Evolutionary conservation across 2,888 invertebrate species (phyloP).

Genomic region (Drosophila lutescens): DNA sequence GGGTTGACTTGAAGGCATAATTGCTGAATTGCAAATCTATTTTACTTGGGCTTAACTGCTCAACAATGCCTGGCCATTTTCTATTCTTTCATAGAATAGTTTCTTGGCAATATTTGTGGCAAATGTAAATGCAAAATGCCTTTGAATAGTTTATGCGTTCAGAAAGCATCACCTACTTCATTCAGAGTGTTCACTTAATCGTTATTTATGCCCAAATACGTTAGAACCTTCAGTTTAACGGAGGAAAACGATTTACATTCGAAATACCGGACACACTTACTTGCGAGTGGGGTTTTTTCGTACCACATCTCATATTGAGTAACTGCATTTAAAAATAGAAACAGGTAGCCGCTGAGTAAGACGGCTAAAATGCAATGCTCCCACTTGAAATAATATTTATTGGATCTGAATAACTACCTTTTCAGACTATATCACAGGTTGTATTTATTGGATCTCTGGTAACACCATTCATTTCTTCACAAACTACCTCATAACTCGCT

Average conservation of each 20-base stretch:
- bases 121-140: not conserved
- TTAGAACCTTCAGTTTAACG: not conserved
- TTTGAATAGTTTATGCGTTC: not conserved
- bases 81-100: not conserved
- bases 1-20: not conserved
- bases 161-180: not conserved
- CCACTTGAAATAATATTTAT: not conserved
- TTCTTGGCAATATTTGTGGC: not conserved
- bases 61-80: slow-evolving; percentile 3
- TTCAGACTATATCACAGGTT: not conserved
- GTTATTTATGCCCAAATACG: not conserved
- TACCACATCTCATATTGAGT: not conserved
- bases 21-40: slow-evolving; percentile 13
- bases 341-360: not conserved
- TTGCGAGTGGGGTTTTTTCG: not conserved
- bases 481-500: not conserved
- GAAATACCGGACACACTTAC: not conserved
- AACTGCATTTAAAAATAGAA: slow-evolving; percentile 10
- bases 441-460: too few relatives aligned
- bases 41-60: slow-evolving; percentile 1
- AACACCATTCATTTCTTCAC: not conserved
- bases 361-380: not conserved
- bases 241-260: not conserved
- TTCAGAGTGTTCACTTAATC: not conserved
- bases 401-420: not conserved